Conservation (phyloP, 2,797 vertebrate species). For the Phalanger gymnotis region DNA sequence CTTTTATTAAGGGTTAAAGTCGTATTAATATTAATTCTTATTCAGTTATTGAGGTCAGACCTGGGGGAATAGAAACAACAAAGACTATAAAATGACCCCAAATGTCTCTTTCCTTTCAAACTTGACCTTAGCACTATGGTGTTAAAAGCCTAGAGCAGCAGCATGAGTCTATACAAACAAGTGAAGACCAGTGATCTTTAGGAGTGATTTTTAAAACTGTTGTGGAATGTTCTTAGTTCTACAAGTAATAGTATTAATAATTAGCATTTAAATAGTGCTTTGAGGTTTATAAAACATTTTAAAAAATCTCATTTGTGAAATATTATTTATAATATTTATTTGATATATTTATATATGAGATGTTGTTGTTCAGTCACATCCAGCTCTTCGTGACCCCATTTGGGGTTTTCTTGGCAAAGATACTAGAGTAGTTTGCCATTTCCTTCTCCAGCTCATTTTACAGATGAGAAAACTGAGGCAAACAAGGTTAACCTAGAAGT, state of each 20-base stretch:
- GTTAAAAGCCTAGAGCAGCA: not conserved
- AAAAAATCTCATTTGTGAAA: not conserved
- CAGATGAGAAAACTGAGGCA: not conserved
- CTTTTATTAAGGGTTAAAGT: too few species aligned
- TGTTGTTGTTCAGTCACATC: not conserved
- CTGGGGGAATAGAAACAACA: constrained; percentile 6
- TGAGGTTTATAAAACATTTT: not conserved
- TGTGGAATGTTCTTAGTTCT: not conserved
- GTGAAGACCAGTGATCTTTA: not conserved
- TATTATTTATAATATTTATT: not conserved
- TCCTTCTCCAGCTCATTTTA: not conserved
- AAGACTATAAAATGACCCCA: not conserved
- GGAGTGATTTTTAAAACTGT: constrained; percentile 7
- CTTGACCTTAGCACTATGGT: not conserved
- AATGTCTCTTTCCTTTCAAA: constrained; percentile 12
- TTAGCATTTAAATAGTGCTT: not conserved
- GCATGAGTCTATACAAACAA: not conserved
- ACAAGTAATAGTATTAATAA: not conserved
- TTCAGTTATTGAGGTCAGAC: too few species aligned
- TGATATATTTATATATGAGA: not conserved
- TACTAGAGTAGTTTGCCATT: not conserved
- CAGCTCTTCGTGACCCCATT: not conserved
- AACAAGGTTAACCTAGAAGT: not conserved
- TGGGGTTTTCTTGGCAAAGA: not conserved
- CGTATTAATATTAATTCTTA: too few species aligned